These are phyloP conservation scores for Trachemys scripta DNA, from an alignment of 2,113 vertebrate species.

Conservation along the genomic window DNA sequence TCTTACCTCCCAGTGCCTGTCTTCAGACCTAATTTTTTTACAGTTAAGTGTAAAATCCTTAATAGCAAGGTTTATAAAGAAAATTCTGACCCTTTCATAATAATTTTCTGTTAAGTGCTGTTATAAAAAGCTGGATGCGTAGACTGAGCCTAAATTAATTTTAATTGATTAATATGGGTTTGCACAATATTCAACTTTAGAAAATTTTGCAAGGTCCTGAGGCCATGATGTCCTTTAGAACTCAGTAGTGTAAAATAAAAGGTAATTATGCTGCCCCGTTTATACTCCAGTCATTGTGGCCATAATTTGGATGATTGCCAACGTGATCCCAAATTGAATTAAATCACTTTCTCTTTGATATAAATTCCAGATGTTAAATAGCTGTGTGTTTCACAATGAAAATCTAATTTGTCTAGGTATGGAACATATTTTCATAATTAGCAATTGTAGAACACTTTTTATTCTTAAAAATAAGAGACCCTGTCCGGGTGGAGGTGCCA, in stretches of 20 bases:
- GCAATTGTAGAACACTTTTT: background rate
- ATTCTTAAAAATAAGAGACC: no score
- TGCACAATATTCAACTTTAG: background rate
- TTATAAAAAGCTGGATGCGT: background rate
- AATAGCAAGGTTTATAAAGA: background rate
- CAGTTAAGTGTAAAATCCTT: background rate
- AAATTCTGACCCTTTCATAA: background rate
- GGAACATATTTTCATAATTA: background rate
- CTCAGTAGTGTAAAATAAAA: background rate
- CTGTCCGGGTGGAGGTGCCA: no score
- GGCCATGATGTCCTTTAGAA: background rate
- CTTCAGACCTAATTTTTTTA: background rate
- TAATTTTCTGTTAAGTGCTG: background rate
- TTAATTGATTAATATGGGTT: background rate
- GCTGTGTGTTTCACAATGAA: background rate
- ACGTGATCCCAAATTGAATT: background rate
- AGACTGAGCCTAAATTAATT: background rate
- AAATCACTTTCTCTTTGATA: background rate
- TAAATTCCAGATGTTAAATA: background rate
- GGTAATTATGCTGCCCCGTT: background rate
- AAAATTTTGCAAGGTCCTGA: background rate
- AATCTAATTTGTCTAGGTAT: background rate
- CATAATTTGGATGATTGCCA: background rate
- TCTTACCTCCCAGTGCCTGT: background rate
- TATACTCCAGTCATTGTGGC: background rate